Base-by-base conservation (phyloP, 2,888 invertebrate genomes). In the Sphaerophoria rueppellii region DNA sequence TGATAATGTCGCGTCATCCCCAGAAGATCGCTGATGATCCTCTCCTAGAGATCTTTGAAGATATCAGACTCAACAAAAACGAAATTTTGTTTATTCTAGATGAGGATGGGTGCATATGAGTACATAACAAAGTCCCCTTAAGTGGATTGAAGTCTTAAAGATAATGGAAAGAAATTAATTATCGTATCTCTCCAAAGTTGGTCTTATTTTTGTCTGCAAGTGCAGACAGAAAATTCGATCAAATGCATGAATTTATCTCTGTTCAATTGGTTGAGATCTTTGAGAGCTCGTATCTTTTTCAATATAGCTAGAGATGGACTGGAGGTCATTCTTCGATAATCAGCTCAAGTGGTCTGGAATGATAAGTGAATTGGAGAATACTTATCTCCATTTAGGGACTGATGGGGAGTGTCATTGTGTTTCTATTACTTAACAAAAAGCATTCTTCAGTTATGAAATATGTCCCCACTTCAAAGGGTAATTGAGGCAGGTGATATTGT, bases 171-270 rank as follows among this genome's bases (percentile, higher is more conserved):
- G 54, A 72, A 77, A 77, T 77, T 82, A 82, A 82, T 82, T 77
- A 34, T 61, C 46, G 63, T 54, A 65, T 81, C 52, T 57, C 6
- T 55, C 24, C 46, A 48, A 65, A 16, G 14, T 50, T 35, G 57
- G 14, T 60, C 43, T 58, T 67, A 73, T 79, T 78, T 80, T 76
- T 54, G 82, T 78, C 78, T 78, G n/a, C 69, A 73, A 78, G 78
- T 73, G 82, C 78, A 78, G 78, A 82, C 82, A 82, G 73, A 74
- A 52, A 16, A 40, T 69, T 32, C 58, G 52, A 69, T 50, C 72
- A 50, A 73, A 60, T 60, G 60, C 43, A 9, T 65, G 63, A 60
- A 24, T 60, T 43, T 43, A 60, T 58, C 24, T 60, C 16, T 78
- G 72, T 65, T 79, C 58, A 82, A 79, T 82, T 73, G 63, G 40